A percentile compares a stretch with the other conserved stretches of the same genome.
These are phyloP conservation scores for Siphamia tubifer DNA, from an alignment of 2,113 vertebrate species.

Conservation along the genomic window DNA sequence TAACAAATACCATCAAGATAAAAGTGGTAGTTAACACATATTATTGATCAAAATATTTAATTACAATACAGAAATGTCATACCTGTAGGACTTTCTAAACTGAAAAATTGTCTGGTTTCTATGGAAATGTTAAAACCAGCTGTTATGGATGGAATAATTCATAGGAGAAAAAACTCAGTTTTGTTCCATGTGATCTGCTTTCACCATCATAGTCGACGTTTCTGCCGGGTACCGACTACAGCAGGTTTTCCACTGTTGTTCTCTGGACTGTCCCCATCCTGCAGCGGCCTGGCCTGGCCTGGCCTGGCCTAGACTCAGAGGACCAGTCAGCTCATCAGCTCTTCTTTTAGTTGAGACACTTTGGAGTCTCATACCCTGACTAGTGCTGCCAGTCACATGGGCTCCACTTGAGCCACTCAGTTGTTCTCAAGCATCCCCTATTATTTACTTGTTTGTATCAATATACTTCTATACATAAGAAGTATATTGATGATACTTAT, in stretches of 20 bases:
- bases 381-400: background rate
- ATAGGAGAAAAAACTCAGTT: background rate
- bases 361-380: background rate
- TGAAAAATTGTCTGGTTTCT: conserved; percentile 57
- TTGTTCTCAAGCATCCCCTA: background rate
- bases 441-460: conserved; percentile 13
- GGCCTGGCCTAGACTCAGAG: background rate
- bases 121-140: background rate
- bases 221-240: conserved; percentile 22
- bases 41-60: background rate
- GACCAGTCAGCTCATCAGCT: background rate
- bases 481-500: too few relatives aligned
- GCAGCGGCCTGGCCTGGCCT: conserved; percentile 5
- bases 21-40: too few relatives aligned
- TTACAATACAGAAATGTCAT: background rate
- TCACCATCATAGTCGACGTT: conserved; percentile 39
- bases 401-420: background rate
- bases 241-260: conserved; percentile 18
- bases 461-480: too few relatives aligned
- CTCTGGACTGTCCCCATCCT: conserved; percentile 55
- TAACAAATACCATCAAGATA: too few relatives aligned
- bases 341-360: background rate
- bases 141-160: background rate
- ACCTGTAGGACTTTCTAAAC: conserved; percentile 46
- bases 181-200: background rate